Conservation (phyloP, 2,888 invertebrate genomes). For the Poecilobothrus nobilitatus region DNA sequence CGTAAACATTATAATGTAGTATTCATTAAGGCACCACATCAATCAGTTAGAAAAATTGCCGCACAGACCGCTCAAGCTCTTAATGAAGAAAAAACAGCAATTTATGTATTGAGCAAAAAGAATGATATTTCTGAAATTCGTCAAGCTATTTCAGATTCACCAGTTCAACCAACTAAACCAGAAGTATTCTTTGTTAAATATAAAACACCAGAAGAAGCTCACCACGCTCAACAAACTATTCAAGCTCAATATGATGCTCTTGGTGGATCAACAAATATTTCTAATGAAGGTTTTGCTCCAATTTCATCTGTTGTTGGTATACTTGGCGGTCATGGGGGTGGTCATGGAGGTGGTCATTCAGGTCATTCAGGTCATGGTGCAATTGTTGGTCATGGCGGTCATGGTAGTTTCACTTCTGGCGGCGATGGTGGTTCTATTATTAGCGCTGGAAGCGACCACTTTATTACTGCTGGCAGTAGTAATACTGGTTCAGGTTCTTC, state of each 20-base stretch:
- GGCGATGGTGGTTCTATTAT: background rate
- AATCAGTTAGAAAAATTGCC: slow-evolving; percentile 18
- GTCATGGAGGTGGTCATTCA: no score
- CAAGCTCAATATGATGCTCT: slow-evolving; percentile 27
- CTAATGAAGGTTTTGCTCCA: slow-evolving; percentile 27
- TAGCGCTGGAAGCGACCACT: background rate
- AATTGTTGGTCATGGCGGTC: no score
- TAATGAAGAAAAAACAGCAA: slow-evolving; percentile 28
- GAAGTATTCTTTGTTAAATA: no score
- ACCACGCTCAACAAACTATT: no score
- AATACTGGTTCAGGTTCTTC: background rate
- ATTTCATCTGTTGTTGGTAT: slow-evolving; percentile 27
- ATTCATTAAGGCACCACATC: slow-evolving; percentile 26
- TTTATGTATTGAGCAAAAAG: slow-evolving; percentile 29
- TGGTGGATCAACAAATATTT: slow-evolving; percentile 26
- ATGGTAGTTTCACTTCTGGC: background rate
- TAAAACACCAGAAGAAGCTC: no score
- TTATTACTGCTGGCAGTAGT: background rate
- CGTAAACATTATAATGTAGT: slow-evolving; percentile 28
- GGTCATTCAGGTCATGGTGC: no score
- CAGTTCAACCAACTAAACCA: slow-evolving; percentile 25
- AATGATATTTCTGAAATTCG: slow-evolving; percentile 24
- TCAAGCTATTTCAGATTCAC: slow-evolving; percentile 23
- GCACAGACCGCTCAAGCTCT: slow-evolving; percentile 26
- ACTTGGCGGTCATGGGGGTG: slow-evolving; percentile 19